phyloP scores from a whole-genome alignment of 2,113 vertebrate genomes.

The Erpornis zantholeuca region DNA sequence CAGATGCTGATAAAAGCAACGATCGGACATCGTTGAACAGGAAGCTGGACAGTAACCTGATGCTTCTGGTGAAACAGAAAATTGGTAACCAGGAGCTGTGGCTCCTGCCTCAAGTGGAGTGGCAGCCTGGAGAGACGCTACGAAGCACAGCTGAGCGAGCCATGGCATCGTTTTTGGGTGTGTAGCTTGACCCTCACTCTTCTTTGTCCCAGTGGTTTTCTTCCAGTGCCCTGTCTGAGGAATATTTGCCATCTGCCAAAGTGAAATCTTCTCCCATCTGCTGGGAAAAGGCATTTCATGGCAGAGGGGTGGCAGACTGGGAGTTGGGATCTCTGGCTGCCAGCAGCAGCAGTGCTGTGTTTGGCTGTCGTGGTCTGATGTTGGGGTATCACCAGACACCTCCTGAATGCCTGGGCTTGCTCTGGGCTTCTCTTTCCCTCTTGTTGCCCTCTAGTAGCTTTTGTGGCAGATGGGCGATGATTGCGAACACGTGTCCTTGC shows the following conservation, averaged over 20 bases:
- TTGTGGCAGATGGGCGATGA: background rate
- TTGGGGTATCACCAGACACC: background rate
- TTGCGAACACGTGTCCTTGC: background rate
- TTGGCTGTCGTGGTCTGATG: background rate
- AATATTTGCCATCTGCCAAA: background rate
- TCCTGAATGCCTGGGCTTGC: background rate
- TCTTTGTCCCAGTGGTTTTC: background rate
- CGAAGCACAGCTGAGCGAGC: conserved; percentile 86
- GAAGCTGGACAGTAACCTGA: conserved; percentile 81
- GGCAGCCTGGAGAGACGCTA: conserved; percentile 88
- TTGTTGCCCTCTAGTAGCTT: background rate
- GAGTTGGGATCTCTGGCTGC: background rate
- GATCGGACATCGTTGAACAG: conserved; percentile 76
- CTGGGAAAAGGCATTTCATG: background rate
- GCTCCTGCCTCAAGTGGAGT: conserved; percentile 88
- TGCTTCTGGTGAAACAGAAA: conserved; percentile 85
- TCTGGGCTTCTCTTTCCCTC: background rate
- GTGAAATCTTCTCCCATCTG: background rate
- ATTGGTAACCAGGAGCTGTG: conserved; percentile 81
- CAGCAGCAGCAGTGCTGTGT: background rate
- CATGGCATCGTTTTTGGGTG: conserved; percentile 80
- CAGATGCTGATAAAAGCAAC: conserved; percentile 78
- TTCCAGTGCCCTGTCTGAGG: background rate
- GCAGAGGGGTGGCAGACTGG: background rate
- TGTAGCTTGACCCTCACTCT: background rate